These are phyloP conservation scores for Perccottus glenii DNA, from an alignment of 2,113 vertebrate genomes.

Conservation along the genomic window DNA sequence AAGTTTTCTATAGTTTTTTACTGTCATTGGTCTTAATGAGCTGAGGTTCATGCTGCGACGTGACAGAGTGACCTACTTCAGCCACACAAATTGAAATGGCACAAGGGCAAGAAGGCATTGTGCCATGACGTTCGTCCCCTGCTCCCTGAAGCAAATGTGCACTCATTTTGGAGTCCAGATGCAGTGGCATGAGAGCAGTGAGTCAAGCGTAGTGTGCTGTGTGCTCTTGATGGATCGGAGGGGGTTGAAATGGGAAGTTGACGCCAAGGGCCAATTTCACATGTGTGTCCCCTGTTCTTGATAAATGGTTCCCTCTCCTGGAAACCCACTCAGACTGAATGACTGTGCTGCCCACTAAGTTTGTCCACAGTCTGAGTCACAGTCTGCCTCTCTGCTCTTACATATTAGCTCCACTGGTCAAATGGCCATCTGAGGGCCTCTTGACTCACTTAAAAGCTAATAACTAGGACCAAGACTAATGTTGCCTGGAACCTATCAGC, in stretches of 20 bases:
- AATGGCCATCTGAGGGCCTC: conserved; percentile 19
- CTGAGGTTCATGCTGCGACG: conserved; percentile 7
- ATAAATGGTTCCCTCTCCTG: conserved; percentile 54
- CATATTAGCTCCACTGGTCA: conserved; percentile 23
- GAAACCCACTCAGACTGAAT: conserved; percentile 63
- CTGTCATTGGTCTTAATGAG: no score
- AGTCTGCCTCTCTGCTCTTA: conserved; percentile 18
- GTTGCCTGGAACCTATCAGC: conserved; percentile 20
- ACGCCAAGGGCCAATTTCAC: conserved; percentile 34
- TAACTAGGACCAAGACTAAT: conserved; percentile 15
- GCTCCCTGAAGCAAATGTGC: conserved; percentile 36
- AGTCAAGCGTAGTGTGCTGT: conserved; percentile 21
- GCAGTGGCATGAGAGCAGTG: conserved; percentile 46
- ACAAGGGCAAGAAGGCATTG: conserved; percentile 59
- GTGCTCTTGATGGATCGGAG: conserved; percentile 40
- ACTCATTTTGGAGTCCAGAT: conserved; percentile 37
- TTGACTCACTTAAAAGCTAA: conserved; percentile 41
- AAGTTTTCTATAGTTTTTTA: no score
- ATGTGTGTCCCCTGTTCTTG: conserved; percentile 30
- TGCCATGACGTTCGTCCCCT: conserved; percentile 33
- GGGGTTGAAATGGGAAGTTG: conserved; percentile 59
- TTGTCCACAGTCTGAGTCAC: conserved; percentile 48
- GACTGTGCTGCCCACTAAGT: conserved; percentile 50
- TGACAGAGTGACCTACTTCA: conserved; percentile 70
- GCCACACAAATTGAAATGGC: conserved; percentile 48